These are phyloP conservation scores for Halcyon senegalensis DNA, from an alignment of 2,113 vertebrate genomes.

Conservation along the genomic window DNA sequence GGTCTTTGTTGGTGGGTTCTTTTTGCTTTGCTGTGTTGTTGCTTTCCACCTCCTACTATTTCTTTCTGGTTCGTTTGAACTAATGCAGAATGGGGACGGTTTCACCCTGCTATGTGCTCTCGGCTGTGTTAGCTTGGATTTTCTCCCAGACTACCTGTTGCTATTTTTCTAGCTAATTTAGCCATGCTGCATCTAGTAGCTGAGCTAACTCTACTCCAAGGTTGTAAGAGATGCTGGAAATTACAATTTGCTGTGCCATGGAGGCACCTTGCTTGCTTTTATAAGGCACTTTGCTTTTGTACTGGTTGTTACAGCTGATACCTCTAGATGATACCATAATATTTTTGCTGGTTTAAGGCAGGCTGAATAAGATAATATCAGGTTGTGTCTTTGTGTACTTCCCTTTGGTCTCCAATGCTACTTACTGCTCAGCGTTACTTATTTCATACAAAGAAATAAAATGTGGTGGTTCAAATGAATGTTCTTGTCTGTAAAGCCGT, in stretches of 20 bases:
- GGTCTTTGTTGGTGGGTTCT: background rate
- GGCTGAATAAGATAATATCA: background rate
- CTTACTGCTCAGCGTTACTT: background rate
- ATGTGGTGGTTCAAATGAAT: constrained; percentile 36
- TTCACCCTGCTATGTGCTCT: background rate
- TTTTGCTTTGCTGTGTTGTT: background rate
- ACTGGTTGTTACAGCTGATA: background rate
- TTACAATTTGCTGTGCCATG: background rate
- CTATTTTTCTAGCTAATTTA: background rate
- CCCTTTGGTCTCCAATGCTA: background rate
- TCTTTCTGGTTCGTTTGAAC: background rate
- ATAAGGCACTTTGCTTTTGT: background rate
- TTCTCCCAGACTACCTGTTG: background rate
- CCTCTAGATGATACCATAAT: background rate
- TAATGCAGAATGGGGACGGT: background rate
- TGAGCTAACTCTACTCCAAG: background rate
- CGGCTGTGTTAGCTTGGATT: background rate
- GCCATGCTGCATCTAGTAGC: background rate
- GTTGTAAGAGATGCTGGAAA: background rate
- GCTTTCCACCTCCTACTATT: background rate
- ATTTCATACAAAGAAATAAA: background rate
- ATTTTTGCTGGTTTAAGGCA: background rate
- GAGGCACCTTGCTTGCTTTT: background rate
- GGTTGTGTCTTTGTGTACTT: background rate
- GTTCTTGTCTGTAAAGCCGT: background rate